Base-by-base conservation (phyloP, 1,140 invertebrate species). In the Trichonephila inaurata region DNA sequence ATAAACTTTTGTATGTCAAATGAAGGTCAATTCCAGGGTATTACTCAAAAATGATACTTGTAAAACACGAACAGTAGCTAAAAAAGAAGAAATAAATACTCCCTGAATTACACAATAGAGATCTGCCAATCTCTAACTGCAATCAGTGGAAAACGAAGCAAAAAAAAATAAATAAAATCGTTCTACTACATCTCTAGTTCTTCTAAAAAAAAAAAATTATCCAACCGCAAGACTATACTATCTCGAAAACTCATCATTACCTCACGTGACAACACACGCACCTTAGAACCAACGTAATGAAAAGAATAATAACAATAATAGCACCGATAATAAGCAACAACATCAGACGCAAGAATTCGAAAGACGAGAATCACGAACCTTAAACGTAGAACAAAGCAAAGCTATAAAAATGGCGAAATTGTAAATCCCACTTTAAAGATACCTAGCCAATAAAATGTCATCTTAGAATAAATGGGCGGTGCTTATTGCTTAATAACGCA, bases 281-380 rank as follows among this genome's bases (percentile, higher is more conserved):
- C 66, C n/a, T 69, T 8, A 10, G 14, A 69, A 5, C 24, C 10
- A 16, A 77, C 28, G 28, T 77, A 33, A 77, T 77, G 72, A 77
- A 77, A 77, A 77, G 72, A 77, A 40, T 77, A 77, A n/a, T n/a
- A n/a, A n/a, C n/a, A n/a, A n/a, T n/a, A n/a, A 77, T 77, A 77
- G 33, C 72, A 40, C 72, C 33, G 28, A 77, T 77, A 77, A 77
- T 77, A 77, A 77, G 24, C 28, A 33, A 28, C 24, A 77, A 77
- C 72, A 40, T 1, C 72, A 33, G 19, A 10, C 1, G 72, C 28
- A 77, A 77, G 66, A n/a, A 69, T 69, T 69, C 66, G n/a, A 14
- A 10, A 14, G 72, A 77, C 62, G 51, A 40, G 24, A 77, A 77
- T 77, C 72, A 77, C 72, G 72, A 77, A 77, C 72, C 28, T 19